These are phyloP conservation scores for Cardinalis cardinalis DNA, from an alignment of 2,113 vertebrate genomes.

Conservation along the genomic window DNA sequence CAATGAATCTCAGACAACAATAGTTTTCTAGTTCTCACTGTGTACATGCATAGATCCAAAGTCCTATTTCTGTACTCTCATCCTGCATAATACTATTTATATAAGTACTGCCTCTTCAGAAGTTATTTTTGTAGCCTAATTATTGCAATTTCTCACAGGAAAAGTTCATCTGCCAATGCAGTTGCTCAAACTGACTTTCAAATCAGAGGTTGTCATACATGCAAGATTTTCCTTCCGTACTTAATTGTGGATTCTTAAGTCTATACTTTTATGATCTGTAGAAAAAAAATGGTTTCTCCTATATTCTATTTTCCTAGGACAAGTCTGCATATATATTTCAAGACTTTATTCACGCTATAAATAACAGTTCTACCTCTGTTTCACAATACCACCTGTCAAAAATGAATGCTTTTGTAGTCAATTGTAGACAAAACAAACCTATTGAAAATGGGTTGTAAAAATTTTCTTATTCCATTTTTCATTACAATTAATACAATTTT, in stretches of 20 bases:
- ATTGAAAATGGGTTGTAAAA: accelerated
- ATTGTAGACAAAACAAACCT: not conserved
- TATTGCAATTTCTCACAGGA: constrained; percentile 20
- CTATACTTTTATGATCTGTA: not conserved
- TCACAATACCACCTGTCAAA: not conserved
- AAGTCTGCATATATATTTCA: not conserved
- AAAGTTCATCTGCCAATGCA: constrained; percentile 10
- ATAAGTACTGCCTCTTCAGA: not conserved
- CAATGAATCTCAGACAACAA: not conserved
- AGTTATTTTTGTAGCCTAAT: constrained; percentile 35
- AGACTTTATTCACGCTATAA: not conserved
- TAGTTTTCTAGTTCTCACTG: not conserved
- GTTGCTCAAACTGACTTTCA: constrained; percentile 21
- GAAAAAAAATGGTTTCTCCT: not conserved
- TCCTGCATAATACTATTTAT: not conserved
- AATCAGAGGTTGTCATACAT: not conserved
- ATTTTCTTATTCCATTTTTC: not conserved
- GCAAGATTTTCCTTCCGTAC: not conserved
- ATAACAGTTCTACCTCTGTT: not conserved
- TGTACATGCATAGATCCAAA: not conserved
- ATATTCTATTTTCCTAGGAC: not conserved
- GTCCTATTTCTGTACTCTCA: not conserved
- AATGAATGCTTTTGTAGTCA: not conserved
- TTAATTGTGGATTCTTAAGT: not conserved
- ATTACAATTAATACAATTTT: not conserved